Conservation (phyloP, 2,888 invertebrate genomes). For the Acleris holmiana region DNA sequence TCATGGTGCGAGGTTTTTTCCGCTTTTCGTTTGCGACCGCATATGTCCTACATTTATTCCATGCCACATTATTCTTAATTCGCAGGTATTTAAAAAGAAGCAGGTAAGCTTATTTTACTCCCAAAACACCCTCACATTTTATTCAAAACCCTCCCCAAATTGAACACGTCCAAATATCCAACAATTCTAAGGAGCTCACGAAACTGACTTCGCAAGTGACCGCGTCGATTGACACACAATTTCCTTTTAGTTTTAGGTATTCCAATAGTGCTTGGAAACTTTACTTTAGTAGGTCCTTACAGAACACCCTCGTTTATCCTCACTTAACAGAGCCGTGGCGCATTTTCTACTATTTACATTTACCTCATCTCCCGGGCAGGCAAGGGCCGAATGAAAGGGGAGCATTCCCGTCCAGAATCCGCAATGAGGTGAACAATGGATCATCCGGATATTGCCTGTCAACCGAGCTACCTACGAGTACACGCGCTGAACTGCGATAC, state of each 20-base stretch:
- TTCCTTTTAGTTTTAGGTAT: constrained; percentile 33
- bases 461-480: constrained; percentile 58
- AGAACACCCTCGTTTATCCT: constrained; percentile 27
- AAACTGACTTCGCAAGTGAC: constrained; percentile 30
- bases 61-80: background rate
- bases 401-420: constrained; percentile 67
- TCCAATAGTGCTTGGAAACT: constrained; percentile 31
- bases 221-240: constrained; percentile 34
- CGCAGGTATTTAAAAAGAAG: background rate
- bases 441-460: constrained; percentile 82
- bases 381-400: constrained; percentile 58
- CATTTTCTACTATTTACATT: constrained; percentile 58
- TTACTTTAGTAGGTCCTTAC: constrained; percentile 28
- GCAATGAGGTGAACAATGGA: constrained; percentile 81
- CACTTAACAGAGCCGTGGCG: constrained; percentile 31
- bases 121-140: background rate
- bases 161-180: constrained; percentile 9
- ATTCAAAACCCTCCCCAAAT: background rate
- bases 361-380: constrained; percentile 54
- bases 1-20: too few species aligned
- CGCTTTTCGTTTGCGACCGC: too few species aligned
- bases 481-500: constrained; percentile 52
- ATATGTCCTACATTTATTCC: too few species aligned
- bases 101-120: background rate
- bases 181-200: constrained; percentile 22